These are phyloP conservation scores for Diarsia rubi DNA, from an alignment of 2,888 invertebrate genomes.

Conservation along the genomic window DNA sequence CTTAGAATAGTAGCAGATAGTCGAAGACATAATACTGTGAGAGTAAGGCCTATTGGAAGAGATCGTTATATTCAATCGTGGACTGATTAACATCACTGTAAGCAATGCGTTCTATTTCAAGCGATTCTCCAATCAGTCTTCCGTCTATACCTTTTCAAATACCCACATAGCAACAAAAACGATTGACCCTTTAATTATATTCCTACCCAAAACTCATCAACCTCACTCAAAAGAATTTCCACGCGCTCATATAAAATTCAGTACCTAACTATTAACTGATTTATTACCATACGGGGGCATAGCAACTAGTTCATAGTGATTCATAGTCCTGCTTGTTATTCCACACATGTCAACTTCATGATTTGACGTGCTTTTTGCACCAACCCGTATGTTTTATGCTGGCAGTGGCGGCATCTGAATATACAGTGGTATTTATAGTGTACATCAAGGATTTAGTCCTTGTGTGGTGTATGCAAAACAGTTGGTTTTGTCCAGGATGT, in stretches of 20 bases:
- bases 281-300: conserved; percentile 67
- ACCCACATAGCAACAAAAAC: not conserved
- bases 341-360: conserved; percentile 69
- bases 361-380: conserved; percentile 72
- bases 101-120: not conserved
- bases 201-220: conserved; percentile 26
- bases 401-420: conserved; percentile 65
- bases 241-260: conserved; percentile 52
- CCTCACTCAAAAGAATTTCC: conserved; percentile 28
- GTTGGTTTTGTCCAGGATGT: conserved; percentile 31
- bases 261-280: conserved; percentile 58
- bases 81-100: not conserved
- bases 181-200: conserved; percentile 9
- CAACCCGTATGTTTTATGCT: conserved; percentile 70
- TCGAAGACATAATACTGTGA: not conserved
- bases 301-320: conserved; percentile 70
- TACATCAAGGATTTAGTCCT: conserved; percentile 35
- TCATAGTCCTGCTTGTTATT: conserved; percentile 69
- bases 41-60: not conserved
- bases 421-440: conserved; percentile 55
- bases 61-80: not conserved
- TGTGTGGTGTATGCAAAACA: conserved; percentile 35
- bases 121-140: not conserved
- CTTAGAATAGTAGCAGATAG: not conserved
- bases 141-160: not conserved